Evolutionary conservation across 2,888 invertebrate genomes (phyloP).

Genomic region (Hyppa rectilinea): DNA sequence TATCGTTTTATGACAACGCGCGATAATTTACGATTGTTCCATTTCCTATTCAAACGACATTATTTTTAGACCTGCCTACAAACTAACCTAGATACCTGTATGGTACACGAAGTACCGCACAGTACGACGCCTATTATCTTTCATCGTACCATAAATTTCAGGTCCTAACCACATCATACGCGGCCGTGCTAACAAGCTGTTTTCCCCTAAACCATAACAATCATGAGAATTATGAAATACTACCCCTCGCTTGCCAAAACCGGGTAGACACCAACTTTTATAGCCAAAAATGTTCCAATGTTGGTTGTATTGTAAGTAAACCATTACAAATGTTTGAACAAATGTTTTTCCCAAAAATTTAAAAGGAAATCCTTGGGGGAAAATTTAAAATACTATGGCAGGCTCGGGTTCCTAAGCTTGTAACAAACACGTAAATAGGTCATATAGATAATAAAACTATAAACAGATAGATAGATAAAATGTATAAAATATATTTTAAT

Average conservation of each 20-base stretch:
- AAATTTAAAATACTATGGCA: not conserved
- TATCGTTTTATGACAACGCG: slow-evolving; percentile 34
- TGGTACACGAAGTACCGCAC: slow-evolving; percentile 14
- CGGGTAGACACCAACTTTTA: slow-evolving; percentile 3
- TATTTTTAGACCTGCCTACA: slow-evolving; percentile 1
- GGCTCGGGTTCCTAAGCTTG: not conserved
- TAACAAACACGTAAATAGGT: not conserved
- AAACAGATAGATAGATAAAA: not conserved
- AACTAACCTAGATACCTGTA: not conserved
- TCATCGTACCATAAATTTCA: slow-evolving; percentile 39
- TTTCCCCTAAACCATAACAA: slow-evolving; percentile 51
- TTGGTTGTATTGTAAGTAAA: not conserved
- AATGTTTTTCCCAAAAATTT: slow-evolving; percentile 6
- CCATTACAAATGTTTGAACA: slow-evolving; percentile 21
- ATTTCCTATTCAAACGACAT: slow-evolving; percentile 14
- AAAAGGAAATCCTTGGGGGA: not conserved
- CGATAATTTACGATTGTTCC: slow-evolving; percentile 33
- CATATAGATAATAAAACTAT: not conserved
- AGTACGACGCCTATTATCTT: slow-evolving; percentile 36
- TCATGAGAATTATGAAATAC: slow-evolving; percentile 57
- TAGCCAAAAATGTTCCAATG: not conserved
- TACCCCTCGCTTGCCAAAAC: slow-evolving; percentile 33
- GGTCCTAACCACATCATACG: slow-evolving; percentile 40
- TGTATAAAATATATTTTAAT: too few species aligned
- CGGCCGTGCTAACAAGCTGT: slow-evolving; percentile 60